Conservation (phyloP, 2,113 vertebrate genomes). For the Mystacornis crossleyi region DNA sequence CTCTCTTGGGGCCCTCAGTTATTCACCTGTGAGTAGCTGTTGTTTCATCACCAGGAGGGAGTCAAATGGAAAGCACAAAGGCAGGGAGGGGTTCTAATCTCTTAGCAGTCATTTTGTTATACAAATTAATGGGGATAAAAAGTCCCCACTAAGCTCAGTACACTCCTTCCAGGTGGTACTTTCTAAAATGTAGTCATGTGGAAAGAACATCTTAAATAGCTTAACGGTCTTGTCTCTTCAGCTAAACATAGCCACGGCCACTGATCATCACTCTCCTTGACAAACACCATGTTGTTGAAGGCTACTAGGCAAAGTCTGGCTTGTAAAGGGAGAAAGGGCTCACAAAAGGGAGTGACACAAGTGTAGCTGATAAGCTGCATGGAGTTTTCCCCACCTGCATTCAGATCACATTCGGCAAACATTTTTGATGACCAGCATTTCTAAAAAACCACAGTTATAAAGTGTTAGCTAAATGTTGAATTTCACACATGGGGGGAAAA, state of each 20-base stretch:
- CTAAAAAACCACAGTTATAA: background rate
- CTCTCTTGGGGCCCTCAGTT: slow-evolving; percentile 21
- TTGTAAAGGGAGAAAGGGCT: background rate
- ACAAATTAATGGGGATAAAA: slow-evolving; percentile 12
- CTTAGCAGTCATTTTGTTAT: background rate
- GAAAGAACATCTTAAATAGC: slow-evolving; percentile 34
- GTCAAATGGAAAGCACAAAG: slow-evolving; percentile 47
- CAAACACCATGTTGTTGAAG: background rate
- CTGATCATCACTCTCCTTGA: background rate
- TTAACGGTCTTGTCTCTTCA: background rate
- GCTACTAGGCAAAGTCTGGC: background rate
- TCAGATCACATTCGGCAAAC: background rate
- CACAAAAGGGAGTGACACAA: background rate
- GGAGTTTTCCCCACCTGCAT: background rate
- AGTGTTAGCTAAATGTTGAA: background rate
- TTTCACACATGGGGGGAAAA: background rate
- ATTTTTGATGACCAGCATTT: background rate
- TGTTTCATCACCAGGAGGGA: slow-evolving; percentile 53
- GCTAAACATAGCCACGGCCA: background rate
- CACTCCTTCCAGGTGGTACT: slow-evolving; percentile 55
- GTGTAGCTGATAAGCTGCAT: background rate
- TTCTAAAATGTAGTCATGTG: slow-evolving; percentile 36
- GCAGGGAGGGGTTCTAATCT: background rate
- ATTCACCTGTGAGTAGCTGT: slow-evolving; percentile 41
- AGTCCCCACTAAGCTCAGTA: slow-evolving; percentile 6